A percentile compares a stretch with the other conserved stretches of the same genome.
Conservation (phyloP, 2,113 vertebrate species). For the Petaurus breviceps region DNA sequence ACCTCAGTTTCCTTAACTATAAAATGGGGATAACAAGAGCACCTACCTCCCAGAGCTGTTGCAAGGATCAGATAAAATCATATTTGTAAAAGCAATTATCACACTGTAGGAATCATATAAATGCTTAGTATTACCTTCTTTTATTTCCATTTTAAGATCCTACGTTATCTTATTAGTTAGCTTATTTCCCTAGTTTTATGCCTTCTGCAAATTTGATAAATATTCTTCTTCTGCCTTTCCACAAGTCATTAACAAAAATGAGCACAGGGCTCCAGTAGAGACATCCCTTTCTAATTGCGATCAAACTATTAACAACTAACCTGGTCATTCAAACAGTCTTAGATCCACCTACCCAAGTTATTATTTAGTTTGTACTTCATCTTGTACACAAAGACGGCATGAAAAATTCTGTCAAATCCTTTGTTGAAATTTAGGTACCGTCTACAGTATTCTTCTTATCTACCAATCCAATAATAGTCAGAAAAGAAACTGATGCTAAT, state of each 20-base stretch:
- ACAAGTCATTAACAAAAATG: neutral
- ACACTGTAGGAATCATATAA: neutral
- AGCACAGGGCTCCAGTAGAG: neutral
- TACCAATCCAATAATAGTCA: neutral
- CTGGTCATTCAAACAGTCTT: neutral
- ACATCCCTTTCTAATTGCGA: neutral
- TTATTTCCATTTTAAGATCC: neutral
- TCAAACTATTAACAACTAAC: neutral
- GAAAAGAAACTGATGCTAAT: neutral
- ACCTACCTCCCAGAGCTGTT: neutral
- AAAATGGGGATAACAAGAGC: neutral
- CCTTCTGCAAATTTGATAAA: neutral
- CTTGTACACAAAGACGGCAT: neutral
- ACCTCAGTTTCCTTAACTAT: neutral
- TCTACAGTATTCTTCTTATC: neutral
- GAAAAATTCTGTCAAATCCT: neutral
- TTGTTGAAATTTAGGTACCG: neutral
- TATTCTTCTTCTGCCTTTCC: neutral
- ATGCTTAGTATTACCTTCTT: neutral
- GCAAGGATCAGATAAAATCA: neutral
- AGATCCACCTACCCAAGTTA: neutral
- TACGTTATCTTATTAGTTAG: neutral
- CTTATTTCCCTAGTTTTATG: neutral
- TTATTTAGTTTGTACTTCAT: neutral
- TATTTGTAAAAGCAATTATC: neutral